These are phyloP conservation scores for Sapayoa aenigma DNA, from an alignment of 2,113 vertebrate species.

Conservation along the genomic window DNA sequence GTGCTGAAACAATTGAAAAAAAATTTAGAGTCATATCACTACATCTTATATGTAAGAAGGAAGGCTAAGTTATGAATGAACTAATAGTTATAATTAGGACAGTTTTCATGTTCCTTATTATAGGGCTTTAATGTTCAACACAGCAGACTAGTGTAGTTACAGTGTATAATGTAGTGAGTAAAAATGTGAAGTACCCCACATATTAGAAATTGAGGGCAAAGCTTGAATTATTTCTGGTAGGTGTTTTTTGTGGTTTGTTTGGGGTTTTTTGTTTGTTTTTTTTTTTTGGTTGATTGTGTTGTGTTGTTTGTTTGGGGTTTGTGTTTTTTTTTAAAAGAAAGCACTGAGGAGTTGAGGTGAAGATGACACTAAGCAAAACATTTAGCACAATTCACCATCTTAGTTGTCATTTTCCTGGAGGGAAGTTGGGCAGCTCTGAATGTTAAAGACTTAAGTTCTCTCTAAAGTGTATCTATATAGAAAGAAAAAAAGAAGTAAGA, in stretches of 20 bases:
- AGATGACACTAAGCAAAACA: neutral
- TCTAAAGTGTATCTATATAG: neutral
- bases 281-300: neutral
- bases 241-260: neutral
- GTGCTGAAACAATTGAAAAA: neutral
- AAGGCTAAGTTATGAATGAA: neutral
- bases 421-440: neutral
- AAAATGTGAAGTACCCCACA: neutral
- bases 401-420: neutral
- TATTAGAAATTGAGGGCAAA: neutral
- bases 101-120: neutral
- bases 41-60: neutral
- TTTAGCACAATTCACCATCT: neutral
- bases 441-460: neutral
- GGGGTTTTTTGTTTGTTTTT: neutral
- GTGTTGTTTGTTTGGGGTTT: neutral
- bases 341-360: neutral
- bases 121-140: neutral
- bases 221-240: neutral
- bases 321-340: neutral
- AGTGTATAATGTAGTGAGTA: neutral
- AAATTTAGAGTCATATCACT: neutral
- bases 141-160: neutral
- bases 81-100: neutral
- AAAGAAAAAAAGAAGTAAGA: neutral